Evolutionary conservation across 2,888 invertebrate species (phyloP), one percentile per base, ranked within the genome.

Genomic region (Melieria picta): DNA sequence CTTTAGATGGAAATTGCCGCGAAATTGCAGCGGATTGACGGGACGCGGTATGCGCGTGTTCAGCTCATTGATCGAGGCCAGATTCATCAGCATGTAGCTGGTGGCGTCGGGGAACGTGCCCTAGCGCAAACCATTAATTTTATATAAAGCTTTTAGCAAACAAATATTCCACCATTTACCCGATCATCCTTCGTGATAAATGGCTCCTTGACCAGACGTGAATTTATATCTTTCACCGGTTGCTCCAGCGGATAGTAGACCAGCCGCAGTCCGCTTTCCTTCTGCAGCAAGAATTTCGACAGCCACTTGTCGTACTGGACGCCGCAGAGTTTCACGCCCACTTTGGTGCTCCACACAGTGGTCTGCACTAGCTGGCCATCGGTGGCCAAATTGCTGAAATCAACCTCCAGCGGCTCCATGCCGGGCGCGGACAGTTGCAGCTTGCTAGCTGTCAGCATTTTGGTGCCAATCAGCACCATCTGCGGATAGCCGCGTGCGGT

Each of bases 241-340:
- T 81, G 79, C 4, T 86, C 82, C 75, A 88, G 82, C 1, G 91
- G 90, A 82, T 91, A 92, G 80, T 91, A 90, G 4, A 90, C 91
- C 67, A 92, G 84, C 62, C 90, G 88, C 57, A 90, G 85, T 5
- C 89, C 90, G 0, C 79, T 80, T 10, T 89, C 85, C 60, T 89
- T 86, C 65, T 88, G 87, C 3, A 83, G 66, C 61, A 86, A 78
- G 42, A 46, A 82, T 64, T 88, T 89, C 0, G 92, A 91, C 79
- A 95, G 88, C 95, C 95, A 95, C 68, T 90, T 89, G 30, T 92
- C 90, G 11, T 90, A 91, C 75, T 90, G 90, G 71, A 90, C 90
- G 0, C 95, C 95, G 82, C 94, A 95, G 80, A 94, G 91, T 77
- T 90, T 88, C 0, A 91, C 92, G 0, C 89, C 87, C 1, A 93